These are phyloP conservation scores for Drosophila kohkoa DNA, from an alignment of 1,140 invertebrate species.

Conservation along the genomic window DNA sequence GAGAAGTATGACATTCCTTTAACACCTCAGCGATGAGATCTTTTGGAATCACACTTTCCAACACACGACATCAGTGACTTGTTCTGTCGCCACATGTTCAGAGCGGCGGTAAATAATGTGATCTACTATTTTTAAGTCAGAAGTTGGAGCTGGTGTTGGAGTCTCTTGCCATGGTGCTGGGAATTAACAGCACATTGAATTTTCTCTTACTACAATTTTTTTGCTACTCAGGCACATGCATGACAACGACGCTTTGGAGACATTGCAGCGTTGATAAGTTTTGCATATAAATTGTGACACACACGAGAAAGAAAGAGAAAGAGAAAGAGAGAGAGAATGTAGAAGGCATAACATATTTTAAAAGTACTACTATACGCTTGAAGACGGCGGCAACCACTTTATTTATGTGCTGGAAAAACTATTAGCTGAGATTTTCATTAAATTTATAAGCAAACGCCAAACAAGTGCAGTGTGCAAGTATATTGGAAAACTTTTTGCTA, in stretches of 20 bases:
- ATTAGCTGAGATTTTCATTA: conserved; percentile 80
- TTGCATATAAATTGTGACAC: conserved; percentile 82
- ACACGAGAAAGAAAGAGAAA: conserved; percentile 29
- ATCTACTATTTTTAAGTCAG: not conserved
- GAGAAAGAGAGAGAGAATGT: conserved; percentile 2
- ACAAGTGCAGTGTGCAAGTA: conserved; percentile 21
- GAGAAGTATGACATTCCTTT: too few relatives aligned
- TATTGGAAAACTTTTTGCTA: conserved; percentile 65
- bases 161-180: conserved; percentile 51
- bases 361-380: conserved; percentile 16
- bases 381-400: conserved; percentile 46
- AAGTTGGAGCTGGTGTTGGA: conserved; percentile 22
- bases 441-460: conserved; percentile 63
- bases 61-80: too few relatives aligned
- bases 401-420: conserved; percentile 71
- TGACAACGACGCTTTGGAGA: conserved; percentile 75
- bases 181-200: conserved; percentile 78
- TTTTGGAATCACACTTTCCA: too few relatives aligned
- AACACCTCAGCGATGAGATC: too few relatives aligned
- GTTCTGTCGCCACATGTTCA: too few relatives aligned
- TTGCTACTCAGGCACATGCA: conserved; percentile 51
- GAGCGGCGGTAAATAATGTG: too few relatives aligned
- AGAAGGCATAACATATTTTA: conserved; percentile 48
- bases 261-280: conserved; percentile 78
- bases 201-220: conserved; percentile 7